These are phyloP conservation scores for Cheilosia urbana DNA, from an alignment of 2,888 invertebrate species.

Conservation along the genomic window DNA sequence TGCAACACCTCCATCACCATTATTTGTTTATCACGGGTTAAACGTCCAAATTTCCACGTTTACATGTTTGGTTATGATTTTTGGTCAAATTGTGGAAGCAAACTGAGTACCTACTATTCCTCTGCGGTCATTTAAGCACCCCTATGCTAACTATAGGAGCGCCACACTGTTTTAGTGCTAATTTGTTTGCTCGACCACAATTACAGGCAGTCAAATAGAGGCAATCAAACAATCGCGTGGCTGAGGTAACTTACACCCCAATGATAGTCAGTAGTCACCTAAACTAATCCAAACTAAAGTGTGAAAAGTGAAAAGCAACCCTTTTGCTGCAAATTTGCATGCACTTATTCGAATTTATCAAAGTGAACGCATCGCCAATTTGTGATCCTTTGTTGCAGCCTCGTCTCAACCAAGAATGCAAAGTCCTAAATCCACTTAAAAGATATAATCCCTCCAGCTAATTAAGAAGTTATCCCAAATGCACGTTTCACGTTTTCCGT, in stretches of 20 bases:
- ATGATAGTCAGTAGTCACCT: neutral
- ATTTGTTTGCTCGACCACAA: slow-evolving; percentile 59
- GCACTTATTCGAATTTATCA: neutral
- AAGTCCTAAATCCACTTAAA: neutral
- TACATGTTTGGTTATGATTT: slow-evolving; percentile 70
- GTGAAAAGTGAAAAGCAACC: no score
- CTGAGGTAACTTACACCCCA: neutral
- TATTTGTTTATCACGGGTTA: slow-evolving; percentile 7
- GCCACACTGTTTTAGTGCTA: slow-evolving; percentile 47
- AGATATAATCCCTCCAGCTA: slow-evolving; percentile 10
- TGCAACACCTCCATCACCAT: slow-evolving; percentile 10
- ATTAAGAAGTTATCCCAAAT: slow-evolving; percentile 25
- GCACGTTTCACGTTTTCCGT: slow-evolving; percentile 16
- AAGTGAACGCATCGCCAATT: neutral
- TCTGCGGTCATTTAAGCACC: slow-evolving; percentile 62
- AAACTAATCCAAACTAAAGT: neutral
- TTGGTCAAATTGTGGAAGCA: slow-evolving; percentile 70
- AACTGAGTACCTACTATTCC: slow-evolving; percentile 35
- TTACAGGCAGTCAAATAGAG: neutral
- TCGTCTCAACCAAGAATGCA: neutral
- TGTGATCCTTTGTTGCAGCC: neutral
- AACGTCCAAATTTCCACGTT: slow-evolving; percentile 54
- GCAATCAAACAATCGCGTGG: slow-evolving; percentile 31
- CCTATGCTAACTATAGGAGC: slow-evolving; percentile 29
- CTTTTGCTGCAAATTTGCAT: neutral